Evolutionary conservation across 2,888 invertebrate species (phyloP), one percentile per base, ranked within the genome.

Genomic region (Calliscelio sp.): DNA sequence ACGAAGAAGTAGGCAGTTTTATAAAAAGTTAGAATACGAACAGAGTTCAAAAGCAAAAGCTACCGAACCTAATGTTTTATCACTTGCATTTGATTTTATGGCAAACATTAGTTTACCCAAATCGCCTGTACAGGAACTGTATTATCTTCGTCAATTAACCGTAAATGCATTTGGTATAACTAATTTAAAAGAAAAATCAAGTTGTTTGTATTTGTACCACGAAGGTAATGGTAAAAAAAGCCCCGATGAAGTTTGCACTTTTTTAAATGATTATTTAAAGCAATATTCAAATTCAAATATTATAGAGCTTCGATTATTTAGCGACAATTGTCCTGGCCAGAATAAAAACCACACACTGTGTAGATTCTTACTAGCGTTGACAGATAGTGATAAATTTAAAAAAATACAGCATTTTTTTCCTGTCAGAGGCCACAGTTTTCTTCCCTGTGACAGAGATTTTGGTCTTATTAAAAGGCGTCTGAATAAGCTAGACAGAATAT

Each of bases 101-200:
- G 18, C 49, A 51, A 66, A 66, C 25, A 4, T 66, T 32, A 25
- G 51, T 25, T 22, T 66, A 51, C 38, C 38, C 14, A 38, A 66
- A 66, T 35, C 51, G 35, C 66, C 66, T 18, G 66, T 66, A 11
- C 66, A 49, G 16, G 66, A 66, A 18, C 22, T 66, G 44, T 66
- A 51, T 51, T 51, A 66, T 66, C 66, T 66, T 32, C 22, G 51
- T 35, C 51, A 66, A 66, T 16, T 66, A 20, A 51, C 51, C 28
- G 51, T 66, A 22, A 66, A 66, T 49, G 6, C 51, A 3, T 66
- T 66, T 14, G 20, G 51, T 51, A 51, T 51, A 49, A 24, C 41
- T 35, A 44, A 66, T 44, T 35, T 22, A 20, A 28, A 61, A 61
- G n/a, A 61, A 24, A 53, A 22, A 14, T 24, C 8, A 53, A 24